Evolutionary conservation across 2,797 vertebrate genomes (phyloP).

Genomic region (Halcyon smyrnensis): DNA sequence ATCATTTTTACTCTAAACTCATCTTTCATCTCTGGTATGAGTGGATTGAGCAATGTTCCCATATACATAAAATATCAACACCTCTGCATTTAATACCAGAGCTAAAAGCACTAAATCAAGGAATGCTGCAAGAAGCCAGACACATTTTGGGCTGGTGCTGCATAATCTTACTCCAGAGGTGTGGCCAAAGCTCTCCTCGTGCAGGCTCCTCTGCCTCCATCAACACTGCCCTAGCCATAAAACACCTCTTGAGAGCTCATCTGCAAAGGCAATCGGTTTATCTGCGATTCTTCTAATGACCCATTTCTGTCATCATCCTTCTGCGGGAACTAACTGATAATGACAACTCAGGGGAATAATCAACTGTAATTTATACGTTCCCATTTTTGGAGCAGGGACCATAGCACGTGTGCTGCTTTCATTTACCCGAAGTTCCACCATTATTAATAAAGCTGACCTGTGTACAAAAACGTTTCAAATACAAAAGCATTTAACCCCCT

Average conservation of each 20-base stretch:
- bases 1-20: not conserved
- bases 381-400: not conserved
- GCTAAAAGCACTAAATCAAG: constrained; percentile 15
- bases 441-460: not conserved
- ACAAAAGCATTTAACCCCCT: not conserved
- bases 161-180: not conserved
- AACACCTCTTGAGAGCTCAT: constrained; percentile 49
- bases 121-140: not conserved
- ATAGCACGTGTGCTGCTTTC: not conserved
- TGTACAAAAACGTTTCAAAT: not conserved
- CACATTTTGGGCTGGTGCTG: not conserved
- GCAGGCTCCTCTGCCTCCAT: constrained; percentile 28
- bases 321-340: constrained; percentile 52
- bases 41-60: not conserved
- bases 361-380: constrained; percentile 28
- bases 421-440: not conserved
- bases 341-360: constrained; percentile 66
- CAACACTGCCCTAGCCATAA: constrained; percentile 64
- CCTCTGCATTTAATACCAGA: not conserved
- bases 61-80: not conserved
- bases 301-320: constrained; percentile 66
- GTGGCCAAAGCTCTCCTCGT: not conserved
- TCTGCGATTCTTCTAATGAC: constrained; percentile 44
- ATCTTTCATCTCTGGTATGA: not conserved
- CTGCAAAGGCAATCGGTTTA: constrained; percentile 63